Evolutionary conservation across 2,888 invertebrate genomes (phyloP).

Genomic region (Drosophila parthenogenetica): DNA sequence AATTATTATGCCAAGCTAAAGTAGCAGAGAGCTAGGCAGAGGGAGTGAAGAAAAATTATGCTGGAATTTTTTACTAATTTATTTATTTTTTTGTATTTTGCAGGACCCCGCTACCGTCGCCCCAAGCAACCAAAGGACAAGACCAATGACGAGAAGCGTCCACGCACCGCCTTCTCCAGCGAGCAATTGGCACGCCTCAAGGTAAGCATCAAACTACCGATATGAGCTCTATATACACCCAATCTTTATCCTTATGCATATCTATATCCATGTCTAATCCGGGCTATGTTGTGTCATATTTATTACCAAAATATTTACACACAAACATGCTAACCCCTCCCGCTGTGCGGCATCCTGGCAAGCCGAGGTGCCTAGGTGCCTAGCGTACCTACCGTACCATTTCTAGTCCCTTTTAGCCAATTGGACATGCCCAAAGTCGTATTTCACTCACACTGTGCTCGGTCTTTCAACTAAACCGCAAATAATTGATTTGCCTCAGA

Average conservation of each 20-base stretch:
- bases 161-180: constrained; percentile 97
- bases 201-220: constrained; percentile 83
- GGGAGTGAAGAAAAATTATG: neutral
- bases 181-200: constrained; percentile 96
- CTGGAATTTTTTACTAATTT: constrained; percentile 25
- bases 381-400: constrained; percentile 14
- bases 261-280: constrained; percentile 1
- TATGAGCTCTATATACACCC: too few relatives aligned
- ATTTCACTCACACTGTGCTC: constrained; percentile 57
- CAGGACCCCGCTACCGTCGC: constrained; percentile 85
- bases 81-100: neutral
- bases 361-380: constrained; percentile 50
- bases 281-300: constrained; percentile 57
- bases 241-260: neutral
- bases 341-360: constrained; percentile 65
- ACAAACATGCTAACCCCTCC: constrained; percentile 54
- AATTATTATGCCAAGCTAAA: constrained; percentile 41
- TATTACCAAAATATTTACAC: constrained; percentile 79
- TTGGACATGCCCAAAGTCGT: constrained; percentile 75
- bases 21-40: too few relatives aligned
- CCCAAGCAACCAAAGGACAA: constrained; percentile 85
- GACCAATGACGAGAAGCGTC: constrained; percentile 93
- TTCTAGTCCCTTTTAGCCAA: constrained; percentile 45
- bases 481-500: constrained; percentile 82
- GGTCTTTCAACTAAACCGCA: constrained; percentile 76